These are phyloP conservation scores for Lasioglossum zephyrum DNA, from an alignment of 2,888 invertebrate genomes.

Conservation along the genomic window DNA sequence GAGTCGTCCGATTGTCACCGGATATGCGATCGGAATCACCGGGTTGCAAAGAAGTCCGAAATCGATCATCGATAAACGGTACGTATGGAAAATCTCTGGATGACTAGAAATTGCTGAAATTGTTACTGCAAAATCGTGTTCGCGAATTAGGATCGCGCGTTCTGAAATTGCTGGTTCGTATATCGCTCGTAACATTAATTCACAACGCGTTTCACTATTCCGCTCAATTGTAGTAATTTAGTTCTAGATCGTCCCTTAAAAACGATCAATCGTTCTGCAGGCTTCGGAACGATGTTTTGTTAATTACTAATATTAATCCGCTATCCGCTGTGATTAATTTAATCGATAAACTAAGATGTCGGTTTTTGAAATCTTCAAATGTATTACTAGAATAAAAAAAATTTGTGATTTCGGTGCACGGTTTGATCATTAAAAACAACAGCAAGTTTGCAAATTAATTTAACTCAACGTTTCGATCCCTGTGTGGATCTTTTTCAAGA, in stretches of 20 bases:
- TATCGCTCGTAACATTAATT: constrained; percentile 4
- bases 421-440: too few species aligned
- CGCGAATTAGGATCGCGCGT: not conserved
- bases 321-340: not conserved
- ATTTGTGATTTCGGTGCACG: too few species aligned
- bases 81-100: not conserved
- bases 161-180: not conserved
- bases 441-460: too few species aligned
- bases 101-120: not conserved
- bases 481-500: too few species aligned
- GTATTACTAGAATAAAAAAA: not conserved
- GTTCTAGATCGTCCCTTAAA: not conserved
- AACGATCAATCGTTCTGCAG: not conserved
- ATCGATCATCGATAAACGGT: not conserved
- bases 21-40: not conserved
- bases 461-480: too few species aligned
- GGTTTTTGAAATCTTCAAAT: not conserved
- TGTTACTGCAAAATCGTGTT: not conserved
- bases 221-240: not conserved
- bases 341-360: not conserved
- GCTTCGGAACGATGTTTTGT: not conserved
- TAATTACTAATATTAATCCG: not conserved
- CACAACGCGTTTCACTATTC: not conserved
- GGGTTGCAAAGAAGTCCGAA: not conserved
- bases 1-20: not conserved